Conservation (phyloP, 2,113 vertebrate species). For the Zosterops japonicus region DNA sequence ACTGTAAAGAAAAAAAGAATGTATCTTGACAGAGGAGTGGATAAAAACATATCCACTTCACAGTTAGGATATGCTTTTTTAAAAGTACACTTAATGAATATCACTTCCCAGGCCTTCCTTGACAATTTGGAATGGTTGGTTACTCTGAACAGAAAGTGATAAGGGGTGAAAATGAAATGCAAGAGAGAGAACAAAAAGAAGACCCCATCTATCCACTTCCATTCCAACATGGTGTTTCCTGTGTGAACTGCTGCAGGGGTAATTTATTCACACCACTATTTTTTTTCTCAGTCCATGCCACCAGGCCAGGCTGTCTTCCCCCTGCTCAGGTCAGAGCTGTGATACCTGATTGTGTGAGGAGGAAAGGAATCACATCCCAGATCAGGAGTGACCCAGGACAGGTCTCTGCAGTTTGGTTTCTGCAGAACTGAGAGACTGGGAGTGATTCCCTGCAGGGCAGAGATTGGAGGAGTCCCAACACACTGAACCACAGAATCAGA, state of each 20-base stretch:
- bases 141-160: neutral
- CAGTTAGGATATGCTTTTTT: neutral
- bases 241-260: neutral
- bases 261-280: neutral
- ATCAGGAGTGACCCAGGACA: accelerated
- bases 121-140: neutral
- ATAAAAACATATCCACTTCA: neutral
- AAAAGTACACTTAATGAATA: neutral
- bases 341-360: neutral
- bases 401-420: neutral
- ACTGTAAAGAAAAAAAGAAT: neutral
- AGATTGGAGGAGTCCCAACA: neutral
- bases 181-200: neutral
- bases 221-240: neutral
- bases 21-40: neutral
- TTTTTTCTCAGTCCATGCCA: neutral
- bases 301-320: neutral
- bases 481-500: neutral
- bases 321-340: neutral
- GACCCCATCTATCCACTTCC: neutral
- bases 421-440: neutral
- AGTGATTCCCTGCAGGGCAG: neutral
- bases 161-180: neutral
- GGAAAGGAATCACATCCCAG: neutral
- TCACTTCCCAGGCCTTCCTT: neutral